A percentile compares a stretch with the other conserved stretches of the same genome.
Conservation (phyloP, 2,888 invertebrate species). For the Folsomia candida region DNA sequence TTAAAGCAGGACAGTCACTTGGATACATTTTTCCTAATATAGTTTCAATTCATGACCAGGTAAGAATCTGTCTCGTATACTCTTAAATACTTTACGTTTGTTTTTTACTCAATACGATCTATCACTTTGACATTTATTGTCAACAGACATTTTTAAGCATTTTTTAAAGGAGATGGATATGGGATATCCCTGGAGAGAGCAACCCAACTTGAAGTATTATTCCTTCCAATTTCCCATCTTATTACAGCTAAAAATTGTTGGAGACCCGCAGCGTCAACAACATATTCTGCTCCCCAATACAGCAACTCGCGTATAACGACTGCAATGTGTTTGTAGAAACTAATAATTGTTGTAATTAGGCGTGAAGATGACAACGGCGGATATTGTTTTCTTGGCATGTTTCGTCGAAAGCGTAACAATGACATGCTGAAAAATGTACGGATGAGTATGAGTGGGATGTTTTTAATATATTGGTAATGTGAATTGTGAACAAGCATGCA, state of each 20-base stretch:
- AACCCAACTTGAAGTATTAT: slow-evolving; percentile 13
- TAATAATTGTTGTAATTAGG: slow-evolving; percentile 46
- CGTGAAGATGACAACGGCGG: slow-evolving; percentile 26
- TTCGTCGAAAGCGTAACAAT: not conserved
- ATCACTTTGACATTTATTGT: slow-evolving; percentile 48
- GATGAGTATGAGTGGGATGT: not conserved
- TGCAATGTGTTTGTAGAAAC: slow-evolving; percentile 23
- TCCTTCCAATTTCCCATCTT: too few species aligned
- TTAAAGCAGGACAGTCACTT: too few species aligned
- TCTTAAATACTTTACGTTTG: too few species aligned
- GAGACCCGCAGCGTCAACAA: too few species aligned
- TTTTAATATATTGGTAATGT: not conserved
- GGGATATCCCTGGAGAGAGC: slow-evolving; percentile 27
- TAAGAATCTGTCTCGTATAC: too few species aligned
- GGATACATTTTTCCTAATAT: too few species aligned
- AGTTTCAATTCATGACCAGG: too few species aligned
- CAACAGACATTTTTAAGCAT: slow-evolving; percentile 44
- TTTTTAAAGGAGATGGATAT: slow-evolving; percentile 36
- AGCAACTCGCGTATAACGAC: too few species aligned
- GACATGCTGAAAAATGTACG: too few species aligned
- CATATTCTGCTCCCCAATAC: too few species aligned
- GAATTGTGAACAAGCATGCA: not conserved
- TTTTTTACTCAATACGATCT: too few species aligned
- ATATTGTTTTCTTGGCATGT: slow-evolving; percentile 20
- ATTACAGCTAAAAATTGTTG: too few species aligned